Evolutionary conservation across 2,888 invertebrate species (phyloP).

Genomic region (Zaprionus lineosus): DNA sequence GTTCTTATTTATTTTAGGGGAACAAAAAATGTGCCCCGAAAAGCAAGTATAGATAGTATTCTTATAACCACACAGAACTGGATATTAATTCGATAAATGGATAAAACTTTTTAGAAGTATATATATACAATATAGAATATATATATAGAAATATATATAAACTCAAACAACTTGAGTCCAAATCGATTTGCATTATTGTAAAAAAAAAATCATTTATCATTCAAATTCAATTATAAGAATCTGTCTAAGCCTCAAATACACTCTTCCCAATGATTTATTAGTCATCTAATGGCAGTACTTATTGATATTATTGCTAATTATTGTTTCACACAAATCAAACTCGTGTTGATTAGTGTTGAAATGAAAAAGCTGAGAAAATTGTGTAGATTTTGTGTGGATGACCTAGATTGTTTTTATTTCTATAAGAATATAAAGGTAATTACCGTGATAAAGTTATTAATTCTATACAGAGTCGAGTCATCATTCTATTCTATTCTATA

Average conservation of each 20-base stretch:
- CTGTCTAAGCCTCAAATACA: constrained; percentile 6
- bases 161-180: not conserved
- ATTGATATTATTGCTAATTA: constrained; percentile 7
- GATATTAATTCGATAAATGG: not conserved
- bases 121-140: not conserved
- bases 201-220: constrained; percentile 33
- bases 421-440: constrained; percentile 8
- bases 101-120: not conserved
- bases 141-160: not conserved
- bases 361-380: constrained; percentile 5
- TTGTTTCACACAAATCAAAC: constrained; percentile 3
- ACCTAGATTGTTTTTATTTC: constrained; percentile 26
- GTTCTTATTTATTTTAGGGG: too few species aligned
- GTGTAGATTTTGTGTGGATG: constrained; percentile 26
- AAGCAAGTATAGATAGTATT: too few species aligned
- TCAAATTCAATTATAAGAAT: constrained; percentile 30
- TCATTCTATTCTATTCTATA: not conserved
- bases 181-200: constrained; percentile 14
- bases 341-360: not conserved
- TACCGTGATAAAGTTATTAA: constrained; percentile 41
- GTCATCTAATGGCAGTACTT: not conserved
- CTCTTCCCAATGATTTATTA: constrained; percentile 23
- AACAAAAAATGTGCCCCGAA: too few species aligned
- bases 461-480: not conserved
- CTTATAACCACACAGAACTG: not conserved